A percentile compares a stretch with the other conserved stretches of the same genome.
Evolutionary conservation across 1,140 invertebrate genomes (phyloP).

Genomic region (Plectrocnemia conspersa): DNA sequence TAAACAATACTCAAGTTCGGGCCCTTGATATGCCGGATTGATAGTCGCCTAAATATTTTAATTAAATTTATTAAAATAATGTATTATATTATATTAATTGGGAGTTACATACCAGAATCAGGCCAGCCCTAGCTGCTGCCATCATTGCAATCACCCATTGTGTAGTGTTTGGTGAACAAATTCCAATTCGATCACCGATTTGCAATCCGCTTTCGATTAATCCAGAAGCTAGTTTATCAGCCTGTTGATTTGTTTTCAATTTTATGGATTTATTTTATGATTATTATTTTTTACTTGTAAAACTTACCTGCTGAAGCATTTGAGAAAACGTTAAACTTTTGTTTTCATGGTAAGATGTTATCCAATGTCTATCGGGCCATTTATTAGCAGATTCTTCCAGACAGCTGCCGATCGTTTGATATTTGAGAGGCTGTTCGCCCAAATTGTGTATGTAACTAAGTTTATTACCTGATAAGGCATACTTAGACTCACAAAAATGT

Average conservation of each 20-base stretch:
- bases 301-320: slow-evolving; percentile 57
- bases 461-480: too few relatives aligned
- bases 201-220: slow-evolving; percentile 71
- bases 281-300: too few relatives aligned
- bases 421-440: slow-evolving; percentile 53
- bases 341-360: slow-evolving; percentile 60
- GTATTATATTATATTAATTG: neutral
- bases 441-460: slow-evolving; percentile 51
- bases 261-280: too few relatives aligned
- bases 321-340: slow-evolving; percentile 59
- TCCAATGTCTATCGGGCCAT: slow-evolving; percentile 55
- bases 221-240: slow-evolving; percentile 75
- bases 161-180: slow-evolving; percentile 83
- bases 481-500: too few relatives aligned
- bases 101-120: slow-evolving; percentile 66
- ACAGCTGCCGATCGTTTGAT: slow-evolving; percentile 61
- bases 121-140: slow-evolving; percentile 74
- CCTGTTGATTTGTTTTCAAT: slow-evolving; percentile 48
- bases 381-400: slow-evolving; percentile 53
- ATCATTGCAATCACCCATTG: slow-evolving; percentile 79
- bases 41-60: slow-evolving; percentile 62
- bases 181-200: slow-evolving; percentile 76
- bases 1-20: slow-evolving; percentile 75
- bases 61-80: slow-evolving; percentile 7
- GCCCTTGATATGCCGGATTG: slow-evolving; percentile 76